Conservation (phyloP, 2,888 invertebrate genomes). For the Diarsia dahlii region DNA sequence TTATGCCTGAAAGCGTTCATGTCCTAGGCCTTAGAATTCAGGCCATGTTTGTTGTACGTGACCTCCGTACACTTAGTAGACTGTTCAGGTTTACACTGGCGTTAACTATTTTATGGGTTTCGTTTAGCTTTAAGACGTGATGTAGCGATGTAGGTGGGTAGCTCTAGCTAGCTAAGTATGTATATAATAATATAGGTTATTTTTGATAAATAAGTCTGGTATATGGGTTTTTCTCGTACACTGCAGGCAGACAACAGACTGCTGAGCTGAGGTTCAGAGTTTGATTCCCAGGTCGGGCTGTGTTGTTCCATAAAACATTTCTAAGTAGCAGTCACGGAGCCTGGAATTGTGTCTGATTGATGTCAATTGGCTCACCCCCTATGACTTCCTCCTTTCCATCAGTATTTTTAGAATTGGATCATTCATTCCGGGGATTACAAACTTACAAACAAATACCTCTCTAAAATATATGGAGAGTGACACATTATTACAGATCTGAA, state of each 20-base stretch:
- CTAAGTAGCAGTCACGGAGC: too few species aligned
- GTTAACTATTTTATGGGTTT: constrained; percentile 32
- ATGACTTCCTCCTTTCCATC: too few species aligned
- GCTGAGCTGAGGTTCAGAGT: too few species aligned
- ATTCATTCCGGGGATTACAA: too few species aligned
- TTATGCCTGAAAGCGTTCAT: constrained; percentile 8
- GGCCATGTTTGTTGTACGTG: constrained; percentile 49
- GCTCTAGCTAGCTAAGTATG: too few species aligned
- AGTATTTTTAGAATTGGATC: too few species aligned
- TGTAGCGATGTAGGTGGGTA: background rate
- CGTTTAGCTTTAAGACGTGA: background rate
- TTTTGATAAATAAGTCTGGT: background rate
- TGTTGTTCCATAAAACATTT: too few species aligned
- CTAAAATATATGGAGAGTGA: too few species aligned
- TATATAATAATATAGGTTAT: background rate
- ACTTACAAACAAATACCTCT: too few species aligned
- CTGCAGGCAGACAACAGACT: background rate
- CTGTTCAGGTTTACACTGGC: constrained; percentile 21
- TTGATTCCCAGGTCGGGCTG: too few species aligned
- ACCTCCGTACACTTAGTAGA: constrained; percentile 19
- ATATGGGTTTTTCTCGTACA: background rate
- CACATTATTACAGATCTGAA: background rate
- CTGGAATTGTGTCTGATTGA: too few species aligned
- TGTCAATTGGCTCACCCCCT: too few species aligned
- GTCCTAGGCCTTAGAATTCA: constrained; percentile 18